phyloP scores from a whole-genome alignment of 2,888 invertebrate species.

The Ecdyonurus torrentis region DNA sequence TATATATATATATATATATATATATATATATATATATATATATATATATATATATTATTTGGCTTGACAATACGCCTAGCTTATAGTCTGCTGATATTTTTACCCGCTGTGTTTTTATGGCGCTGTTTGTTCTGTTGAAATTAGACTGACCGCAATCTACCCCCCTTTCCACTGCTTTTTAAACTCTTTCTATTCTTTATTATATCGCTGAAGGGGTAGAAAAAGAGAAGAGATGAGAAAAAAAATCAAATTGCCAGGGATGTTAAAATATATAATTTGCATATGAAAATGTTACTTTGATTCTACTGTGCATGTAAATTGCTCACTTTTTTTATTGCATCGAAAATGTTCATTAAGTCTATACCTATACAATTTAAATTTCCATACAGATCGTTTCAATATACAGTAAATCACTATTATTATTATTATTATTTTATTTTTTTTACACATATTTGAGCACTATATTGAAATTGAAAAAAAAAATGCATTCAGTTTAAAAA shows the following conservation, averaged over 20 bases:
- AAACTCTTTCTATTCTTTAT: background rate
- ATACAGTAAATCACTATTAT: no score
- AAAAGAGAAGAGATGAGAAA: background rate
- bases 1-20: background rate
- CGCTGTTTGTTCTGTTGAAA: background rate
- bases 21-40: background rate
- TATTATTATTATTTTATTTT: no score
- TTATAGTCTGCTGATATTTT: conserved; percentile 3
- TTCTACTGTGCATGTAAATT: no score
- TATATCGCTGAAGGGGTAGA: background rate
- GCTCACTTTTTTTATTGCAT: no score
- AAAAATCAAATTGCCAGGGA: background rate
- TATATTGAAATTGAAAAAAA: no score
- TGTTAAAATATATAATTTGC: background rate
- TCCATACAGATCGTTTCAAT: no score
- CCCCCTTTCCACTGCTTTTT: background rate
- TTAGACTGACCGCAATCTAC: background rate
- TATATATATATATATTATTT: background rate
- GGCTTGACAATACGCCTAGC: background rate
- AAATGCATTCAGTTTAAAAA: no score
- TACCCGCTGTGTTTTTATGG: conserved; percentile 4
- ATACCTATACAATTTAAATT: no score
- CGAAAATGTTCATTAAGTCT: no score
- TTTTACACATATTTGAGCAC: no score
- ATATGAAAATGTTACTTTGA: background rate